phyloP scores from a whole-genome alignment of 2,797 vertebrate species.

The Triplophysa bombifrons region DNA sequence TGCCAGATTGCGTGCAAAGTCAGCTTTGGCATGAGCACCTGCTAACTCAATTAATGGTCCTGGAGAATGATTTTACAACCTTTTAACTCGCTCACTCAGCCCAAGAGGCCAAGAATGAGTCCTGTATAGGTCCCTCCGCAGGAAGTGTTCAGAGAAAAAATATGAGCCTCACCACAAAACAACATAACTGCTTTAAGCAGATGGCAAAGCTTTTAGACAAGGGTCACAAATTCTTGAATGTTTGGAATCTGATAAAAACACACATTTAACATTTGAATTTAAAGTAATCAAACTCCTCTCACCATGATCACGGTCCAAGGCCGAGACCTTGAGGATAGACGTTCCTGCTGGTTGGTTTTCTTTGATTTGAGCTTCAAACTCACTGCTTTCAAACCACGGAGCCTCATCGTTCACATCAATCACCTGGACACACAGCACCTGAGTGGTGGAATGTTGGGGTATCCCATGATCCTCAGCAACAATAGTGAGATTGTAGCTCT shows the following conservation, averaged over 20 bases:
- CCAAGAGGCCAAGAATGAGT: slow-evolving; percentile 41
- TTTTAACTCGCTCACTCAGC: slow-evolving; percentile 48
- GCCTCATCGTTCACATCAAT: slow-evolving; percentile 94
- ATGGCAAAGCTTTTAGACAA: slow-evolving; percentile 21
- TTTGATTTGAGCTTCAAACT: slow-evolving; percentile 82
- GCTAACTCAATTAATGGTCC: slow-evolving; percentile 58
- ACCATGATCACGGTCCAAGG: slow-evolving; percentile 90
- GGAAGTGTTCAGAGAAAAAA: slow-evolving; percentile 23
- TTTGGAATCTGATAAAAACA: slow-evolving; percentile 9
- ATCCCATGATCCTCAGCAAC: slow-evolving; percentile 88
- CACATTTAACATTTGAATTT: slow-evolving; percentile 7
- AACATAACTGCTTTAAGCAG: slow-evolving; percentile 15
- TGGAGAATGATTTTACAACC: slow-evolving; percentile 54
- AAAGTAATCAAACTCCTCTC: slow-evolving; percentile 25
- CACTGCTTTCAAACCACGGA: slow-evolving; percentile 80
- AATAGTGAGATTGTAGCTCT: slow-evolving; percentile 86
- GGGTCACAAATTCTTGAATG: neutral
- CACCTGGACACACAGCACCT: slow-evolving; percentile 87
- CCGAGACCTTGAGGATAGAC: slow-evolving; percentile 82
- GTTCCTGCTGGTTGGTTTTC: slow-evolving; percentile 89
- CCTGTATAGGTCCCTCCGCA: slow-evolving; percentile 31
- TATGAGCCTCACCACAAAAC: neutral
- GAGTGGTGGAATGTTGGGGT: slow-evolving; percentile 85
- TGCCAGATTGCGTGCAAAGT: slow-evolving; percentile 55
- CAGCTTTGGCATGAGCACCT: slow-evolving; percentile 53